Evolutionary conservation across 2,113 vertebrate genomes (phyloP).

Genomic region (Emydocephalus ijimae): DNA sequence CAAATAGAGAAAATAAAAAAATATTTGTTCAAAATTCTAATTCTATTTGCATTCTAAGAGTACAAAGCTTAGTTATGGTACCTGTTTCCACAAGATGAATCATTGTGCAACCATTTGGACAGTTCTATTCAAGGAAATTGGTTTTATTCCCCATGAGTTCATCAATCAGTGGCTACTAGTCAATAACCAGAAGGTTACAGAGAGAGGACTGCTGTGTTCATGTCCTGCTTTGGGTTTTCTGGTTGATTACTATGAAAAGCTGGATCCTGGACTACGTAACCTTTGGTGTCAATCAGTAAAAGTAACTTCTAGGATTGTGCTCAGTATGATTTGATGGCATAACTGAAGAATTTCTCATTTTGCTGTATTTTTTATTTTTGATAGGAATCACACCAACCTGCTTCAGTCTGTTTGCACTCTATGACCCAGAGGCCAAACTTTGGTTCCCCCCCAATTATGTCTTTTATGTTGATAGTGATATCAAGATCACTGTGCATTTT

Average conservation of each 20-base stretch:
- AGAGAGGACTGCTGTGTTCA: neutral
- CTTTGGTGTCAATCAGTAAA: neutral
- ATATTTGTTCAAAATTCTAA: too few species aligned
- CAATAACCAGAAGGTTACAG: neutral
- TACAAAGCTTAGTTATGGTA: neutral
- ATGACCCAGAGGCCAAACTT: conserved; percentile 67
- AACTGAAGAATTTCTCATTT: neutral
- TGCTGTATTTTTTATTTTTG: neutral
- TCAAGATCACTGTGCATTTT: conserved; percentile 70
- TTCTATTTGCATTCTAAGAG: neutral
- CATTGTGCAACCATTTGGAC: neutral
- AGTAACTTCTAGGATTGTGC: neutral
- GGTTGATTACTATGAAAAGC: neutral
- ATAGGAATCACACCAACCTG: conserved; percentile 86
- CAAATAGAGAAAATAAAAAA: neutral
- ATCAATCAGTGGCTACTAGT: neutral
- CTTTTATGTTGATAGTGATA: conserved; percentile 63
- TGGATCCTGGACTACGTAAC: neutral
- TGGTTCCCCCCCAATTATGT: conserved; percentile 88
- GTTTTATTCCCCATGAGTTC: neutral
- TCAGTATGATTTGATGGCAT: neutral
- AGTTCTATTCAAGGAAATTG: neutral
- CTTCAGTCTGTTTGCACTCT: conserved; percentile 83
- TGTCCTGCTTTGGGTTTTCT: neutral
- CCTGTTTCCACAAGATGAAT: neutral